Percentiles rank a stretch among this genome's conserved stretches.
phyloP scores from a whole-genome alignment of 1,140 invertebrate genomes.

The Cyclargus thomasi region DNA sequence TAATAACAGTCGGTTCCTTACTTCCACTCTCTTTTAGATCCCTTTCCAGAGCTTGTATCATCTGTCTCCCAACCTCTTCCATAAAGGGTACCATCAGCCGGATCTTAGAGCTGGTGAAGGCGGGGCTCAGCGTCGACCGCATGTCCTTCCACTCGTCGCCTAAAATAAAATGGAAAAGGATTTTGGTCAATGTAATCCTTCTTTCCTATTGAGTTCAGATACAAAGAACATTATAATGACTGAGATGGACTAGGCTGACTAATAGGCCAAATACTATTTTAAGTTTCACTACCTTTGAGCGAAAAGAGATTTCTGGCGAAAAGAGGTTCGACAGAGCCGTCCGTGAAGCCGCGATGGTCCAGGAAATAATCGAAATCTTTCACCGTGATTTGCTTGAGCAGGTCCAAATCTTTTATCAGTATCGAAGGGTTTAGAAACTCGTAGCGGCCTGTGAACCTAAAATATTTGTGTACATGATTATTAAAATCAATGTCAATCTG shows the following conservation, averaged over 20 bases:
- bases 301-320: slow-evolving; percentile 74
- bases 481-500: too few relatives aligned
- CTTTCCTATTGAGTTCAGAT: too few relatives aligned
- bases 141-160: slow-evolving; percentile 48
- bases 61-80: slow-evolving; percentile 36
- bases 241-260: too few relatives aligned
- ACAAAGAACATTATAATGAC: not conserved
- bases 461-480: not conserved
- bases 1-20: slow-evolving; percentile 14
- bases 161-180: too few relatives aligned
- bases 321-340: slow-evolving; percentile 67
- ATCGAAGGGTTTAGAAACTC: slow-evolving; percentile 73
- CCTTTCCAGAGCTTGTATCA: slow-evolving; percentile 30
- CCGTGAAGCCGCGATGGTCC: slow-evolving; percentile 71
- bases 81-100: slow-evolving; percentile 44
- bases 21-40: slow-evolving; percentile 30
- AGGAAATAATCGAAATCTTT: slow-evolving; percentile 81
- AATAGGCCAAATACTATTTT: not conserved
- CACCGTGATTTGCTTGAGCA: slow-evolving; percentile 71
- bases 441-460: slow-evolving; percentile 56
- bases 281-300: slow-evolving; percentile 60
- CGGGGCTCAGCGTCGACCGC: slow-evolving; percentile 72
- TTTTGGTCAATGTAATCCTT: too few relatives aligned
- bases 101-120: slow-evolving; percentile 76
- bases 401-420: slow-evolving; percentile 76